Evolutionary conservation across 2,888 invertebrate species (phyloP).

Genomic region (Limnephilus marmoratus): DNA sequence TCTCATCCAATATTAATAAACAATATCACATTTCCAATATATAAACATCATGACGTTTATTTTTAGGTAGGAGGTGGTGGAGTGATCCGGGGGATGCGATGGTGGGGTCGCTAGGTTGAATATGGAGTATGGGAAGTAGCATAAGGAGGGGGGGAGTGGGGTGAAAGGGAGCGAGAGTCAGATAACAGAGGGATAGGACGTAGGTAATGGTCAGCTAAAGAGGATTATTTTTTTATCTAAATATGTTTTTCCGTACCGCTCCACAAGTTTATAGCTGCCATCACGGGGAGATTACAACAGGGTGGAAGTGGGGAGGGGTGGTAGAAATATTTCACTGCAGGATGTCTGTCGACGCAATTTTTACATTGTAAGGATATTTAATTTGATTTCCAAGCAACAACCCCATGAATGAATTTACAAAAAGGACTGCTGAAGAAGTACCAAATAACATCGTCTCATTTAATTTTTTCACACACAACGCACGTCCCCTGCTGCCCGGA

Average conservation of each 20-base stretch:
- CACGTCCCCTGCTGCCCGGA: background rate
- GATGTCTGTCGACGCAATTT: constrained; percentile 22
- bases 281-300: constrained; percentile 62
- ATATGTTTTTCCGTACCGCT: constrained; percentile 65
- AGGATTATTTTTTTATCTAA: constrained; percentile 66
- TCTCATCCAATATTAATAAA: background rate
- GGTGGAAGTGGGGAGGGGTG: constrained; percentile 21
- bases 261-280: constrained; percentile 64
- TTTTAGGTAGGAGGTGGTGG: background rate
- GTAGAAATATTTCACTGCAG: constrained; percentile 61
- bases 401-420: background rate
- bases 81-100: background rate
- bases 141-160: background rate
- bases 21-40: constrained; percentile 17
- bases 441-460: no score
- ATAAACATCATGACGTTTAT: constrained; percentile 11
- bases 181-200: constrained; percentile 61
- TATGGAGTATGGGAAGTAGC: background rate
- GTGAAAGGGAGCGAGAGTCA: constrained; percentile 39
- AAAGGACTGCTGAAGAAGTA: background rate
- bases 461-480: no score
- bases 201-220: constrained; percentile 65
- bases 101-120: background rate
- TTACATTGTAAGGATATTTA: constrained; percentile 13
- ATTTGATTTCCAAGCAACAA: background rate